Base-by-base conservation (phyloP, 2,888 invertebrate genomes). In the Mycalesis mineus region DNA sequence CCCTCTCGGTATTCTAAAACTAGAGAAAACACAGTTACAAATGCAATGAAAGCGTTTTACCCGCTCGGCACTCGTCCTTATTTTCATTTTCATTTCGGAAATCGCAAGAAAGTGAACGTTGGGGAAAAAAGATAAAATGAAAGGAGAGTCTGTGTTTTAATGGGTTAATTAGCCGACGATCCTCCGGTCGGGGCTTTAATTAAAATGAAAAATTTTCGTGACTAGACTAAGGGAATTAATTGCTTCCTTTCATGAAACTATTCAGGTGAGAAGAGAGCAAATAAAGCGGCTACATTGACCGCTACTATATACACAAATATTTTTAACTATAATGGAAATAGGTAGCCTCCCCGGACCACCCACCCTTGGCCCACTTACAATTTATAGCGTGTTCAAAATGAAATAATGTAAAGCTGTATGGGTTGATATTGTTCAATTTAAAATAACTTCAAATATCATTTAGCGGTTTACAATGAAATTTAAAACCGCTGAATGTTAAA, bases 181-280 rank as follows among this genome's bases (percentile, higher is more conserved):
- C 82, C 88, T 74, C 78, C 80, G 78, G 83, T 81, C 70, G 78
- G 78, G 70, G 81, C 78, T 87, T 88, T 88, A 88, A 88, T 88
- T 88, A 88, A 88, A 88, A 87, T 86, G 85, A 85, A 88, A 88
- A 88, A 84, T 78, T 82, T 84, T 85, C 87, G 87, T 87, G 85
- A 88, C 87, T 85, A 78, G 82, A 88, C 84, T 85, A 68, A 67
- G 72, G 68, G 76, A 81, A 87, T 84, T 84, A 87, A 87, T 88
- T 84, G 84, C 80, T 79, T 72, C 76, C 78, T 82, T 82, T 80
- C 80, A 74, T 75, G 75, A 71, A 84, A 88, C 88, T 87, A 88
- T 82, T 86, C 86, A 87, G 86, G 88, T 88, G 79, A 77, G 78
- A 74, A 72, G 66, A 73, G 74, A 69, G 72, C 72, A 79, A 81